phyloP scores from a whole-genome alignment of 1,140 invertebrate genomes.

The Calephelis virginiensis region DNA sequence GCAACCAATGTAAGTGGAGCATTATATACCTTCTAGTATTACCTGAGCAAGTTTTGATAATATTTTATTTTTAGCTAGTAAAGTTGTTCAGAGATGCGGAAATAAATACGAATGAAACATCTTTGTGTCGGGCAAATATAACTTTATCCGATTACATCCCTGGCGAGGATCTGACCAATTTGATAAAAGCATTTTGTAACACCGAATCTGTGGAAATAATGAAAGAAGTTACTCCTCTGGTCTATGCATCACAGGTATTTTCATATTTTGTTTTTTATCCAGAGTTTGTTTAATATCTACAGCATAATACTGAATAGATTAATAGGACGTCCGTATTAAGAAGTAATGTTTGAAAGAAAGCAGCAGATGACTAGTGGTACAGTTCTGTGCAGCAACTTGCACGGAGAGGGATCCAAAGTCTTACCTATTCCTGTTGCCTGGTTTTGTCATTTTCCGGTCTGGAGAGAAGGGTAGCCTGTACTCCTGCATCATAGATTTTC shows the following conservation, averaged over 20 bases:
- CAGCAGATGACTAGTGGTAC: too few species aligned
- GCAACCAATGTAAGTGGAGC: too few species aligned
- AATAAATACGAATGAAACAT: conserved; percentile 46
- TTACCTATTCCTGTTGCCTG: too few species aligned
- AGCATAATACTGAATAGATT: too few species aligned
- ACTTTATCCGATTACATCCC: conserved; percentile 65
- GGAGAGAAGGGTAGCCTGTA: too few species aligned
- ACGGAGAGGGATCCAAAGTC: too few species aligned
- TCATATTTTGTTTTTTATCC: neutral
- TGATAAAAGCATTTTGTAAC: conserved; percentile 51
- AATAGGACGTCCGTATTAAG: too few species aligned
- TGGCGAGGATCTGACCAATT: conserved; percentile 43
- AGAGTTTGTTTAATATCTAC: neutral
- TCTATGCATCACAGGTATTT: conserved; percentile 64
- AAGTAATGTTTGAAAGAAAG: too few species aligned
- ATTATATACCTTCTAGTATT: too few species aligned
- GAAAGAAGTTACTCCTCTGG: conserved; percentile 54
- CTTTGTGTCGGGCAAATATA: conserved; percentile 55
- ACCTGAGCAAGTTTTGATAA: neutral
- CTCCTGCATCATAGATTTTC: too few species aligned
- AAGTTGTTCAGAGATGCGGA: conserved; percentile 64
- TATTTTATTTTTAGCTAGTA: conserved; percentile 45
- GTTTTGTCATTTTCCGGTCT: too few species aligned
- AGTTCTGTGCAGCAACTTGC: too few species aligned
- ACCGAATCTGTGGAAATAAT: conserved; percentile 42